Base-by-base conservation (phyloP, 1,140 invertebrate genomes). In the Diabrotica virgifera region DNA sequence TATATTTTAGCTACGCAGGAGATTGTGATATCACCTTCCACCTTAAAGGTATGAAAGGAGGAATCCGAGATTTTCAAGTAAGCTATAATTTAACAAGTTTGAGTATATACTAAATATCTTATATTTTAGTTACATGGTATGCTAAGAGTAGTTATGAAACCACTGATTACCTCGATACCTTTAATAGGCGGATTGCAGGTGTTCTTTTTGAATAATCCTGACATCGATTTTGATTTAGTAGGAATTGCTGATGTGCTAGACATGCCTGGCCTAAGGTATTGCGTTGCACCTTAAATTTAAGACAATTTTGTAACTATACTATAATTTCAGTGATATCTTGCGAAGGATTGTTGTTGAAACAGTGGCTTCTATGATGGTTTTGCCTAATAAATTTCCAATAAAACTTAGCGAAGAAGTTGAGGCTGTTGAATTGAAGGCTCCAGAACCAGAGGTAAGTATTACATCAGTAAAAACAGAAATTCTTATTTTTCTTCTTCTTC, bases 211-310 rank as follows among this genome's bases (percentile, higher is more conserved):
- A 96, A 96, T 79, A 95, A 93, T 78, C 96, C 96, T 3, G 89
- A 91, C 63, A 90, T 99, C 69, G 95, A 99, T 80, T 99, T 97
- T 78, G 96, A 98, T 82, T 82, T 98, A 62, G 94, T 97, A 54
- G 94, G 95, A 51, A 84, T 94, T 5, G 94, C 91, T n/a, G 95
- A 98, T 82, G 85, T 97, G 8, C 84, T 98, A 56, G 96, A 98
- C 79, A 90, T 98, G 83, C 96, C 95, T n/a, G 95, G 94, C 14
- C 85, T 98, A 62, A 94, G 88, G 93, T 94, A 82, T n/a, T 5
- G 40, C 40, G 40, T 46, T 46, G 5, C 5, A 2, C 4, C 5
- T n/a, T 5, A 46, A 9, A 9, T 9, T 46, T 46, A 46, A 9
- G 2, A 9, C 40, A 5, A 46, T 46, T 46, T 46, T 46, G 5